These are phyloP conservation scores for Sclerodermus sp. DNA, from an alignment of 2,888 invertebrate genomes.

Conservation along the genomic window DNA sequence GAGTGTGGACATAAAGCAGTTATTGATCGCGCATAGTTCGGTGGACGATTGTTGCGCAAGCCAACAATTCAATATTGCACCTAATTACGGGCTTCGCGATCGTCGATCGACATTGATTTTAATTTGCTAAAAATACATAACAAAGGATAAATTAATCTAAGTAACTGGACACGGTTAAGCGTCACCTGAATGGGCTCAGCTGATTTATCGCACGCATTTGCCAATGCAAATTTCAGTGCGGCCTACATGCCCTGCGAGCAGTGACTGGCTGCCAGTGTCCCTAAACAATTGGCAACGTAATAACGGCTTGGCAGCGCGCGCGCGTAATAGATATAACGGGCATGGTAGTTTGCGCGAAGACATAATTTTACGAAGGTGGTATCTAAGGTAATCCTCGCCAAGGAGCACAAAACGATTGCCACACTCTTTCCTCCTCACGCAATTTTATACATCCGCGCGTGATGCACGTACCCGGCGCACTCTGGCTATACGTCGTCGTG, in stretches of 20 bases:
- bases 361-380: slow-evolving; percentile 28
- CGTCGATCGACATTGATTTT: too few relatives aligned
- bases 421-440: slow-evolving; percentile 31
- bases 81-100: too few relatives aligned
- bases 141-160: too few relatives aligned
- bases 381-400: slow-evolving; percentile 22
- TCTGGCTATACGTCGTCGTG: slow-evolving; percentile 9
- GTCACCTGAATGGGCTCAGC: too few relatives aligned
- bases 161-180: too few relatives aligned
- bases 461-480: too few relatives aligned
- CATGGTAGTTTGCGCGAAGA: slow-evolving; percentile 14
- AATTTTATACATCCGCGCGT: slow-evolving; percentile 25
- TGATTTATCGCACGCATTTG: too few relatives aligned
- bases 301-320: slow-evolving; percentile 1
- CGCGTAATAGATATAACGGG: slow-evolving; percentile 4
- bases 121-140: too few relatives aligned
- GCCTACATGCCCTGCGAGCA: neutral
- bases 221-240: slow-evolving; percentile 12
- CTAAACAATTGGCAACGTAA: slow-evolving; percentile 1
- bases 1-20: too few relatives aligned
- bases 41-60: too few relatives aligned
- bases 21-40: too few relatives aligned
- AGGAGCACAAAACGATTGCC: slow-evolving; percentile 29
- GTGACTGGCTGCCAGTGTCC: slow-evolving; percentile 4
- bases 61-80: too few relatives aligned